Percentiles rank a stretch among this genome's conserved stretches.
Evolutionary conservation across 2,888 invertebrate genomes (phyloP).

Genomic region (Metellina segmentata): DNA sequence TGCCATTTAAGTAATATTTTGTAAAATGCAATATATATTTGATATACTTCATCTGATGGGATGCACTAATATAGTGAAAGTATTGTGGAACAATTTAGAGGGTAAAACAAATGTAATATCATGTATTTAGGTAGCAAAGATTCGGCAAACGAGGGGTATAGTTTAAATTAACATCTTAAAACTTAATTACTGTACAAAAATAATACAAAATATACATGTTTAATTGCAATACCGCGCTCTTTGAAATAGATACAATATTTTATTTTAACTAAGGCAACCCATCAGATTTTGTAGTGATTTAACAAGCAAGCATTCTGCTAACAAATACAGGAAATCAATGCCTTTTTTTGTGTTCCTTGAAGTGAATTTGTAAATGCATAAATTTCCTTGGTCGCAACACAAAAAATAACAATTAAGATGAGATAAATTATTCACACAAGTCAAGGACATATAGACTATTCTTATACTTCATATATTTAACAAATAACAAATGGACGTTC

Average conservation of each 20-base stretch:
- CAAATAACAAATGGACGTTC: conserved; percentile 74
- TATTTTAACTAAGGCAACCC: not conserved
- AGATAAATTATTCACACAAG: conserved; percentile 68
- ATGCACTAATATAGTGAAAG: not conserved
- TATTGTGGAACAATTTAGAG: not conserved
- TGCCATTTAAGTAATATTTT: not conserved
- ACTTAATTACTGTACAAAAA: not conserved
- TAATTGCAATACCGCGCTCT: not conserved
- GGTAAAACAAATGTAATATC: too few relatives aligned
- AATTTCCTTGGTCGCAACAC: conserved; percentile 7
- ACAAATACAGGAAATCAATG: not conserved
- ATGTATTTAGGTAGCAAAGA: too few relatives aligned
- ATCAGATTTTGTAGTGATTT: conserved; percentile 17
- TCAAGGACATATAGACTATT: conserved; percentile 57
- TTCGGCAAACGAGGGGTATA: too few relatives aligned
- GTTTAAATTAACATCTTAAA: too few relatives aligned
- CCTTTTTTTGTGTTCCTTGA: conserved; percentile 7
- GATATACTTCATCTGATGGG: not conserved
- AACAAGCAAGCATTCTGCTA: not conserved
- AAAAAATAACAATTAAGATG: conserved; percentile 59
- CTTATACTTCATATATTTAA: conserved; percentile 67
- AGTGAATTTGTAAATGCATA: conserved; percentile 16
- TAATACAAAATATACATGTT: not conserved
- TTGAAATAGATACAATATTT: not conserved
- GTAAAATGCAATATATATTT: not conserved